Base-by-base conservation (phyloP, 1,140 invertebrate genomes). In the Teleogryllus occipitalis region DNA sequence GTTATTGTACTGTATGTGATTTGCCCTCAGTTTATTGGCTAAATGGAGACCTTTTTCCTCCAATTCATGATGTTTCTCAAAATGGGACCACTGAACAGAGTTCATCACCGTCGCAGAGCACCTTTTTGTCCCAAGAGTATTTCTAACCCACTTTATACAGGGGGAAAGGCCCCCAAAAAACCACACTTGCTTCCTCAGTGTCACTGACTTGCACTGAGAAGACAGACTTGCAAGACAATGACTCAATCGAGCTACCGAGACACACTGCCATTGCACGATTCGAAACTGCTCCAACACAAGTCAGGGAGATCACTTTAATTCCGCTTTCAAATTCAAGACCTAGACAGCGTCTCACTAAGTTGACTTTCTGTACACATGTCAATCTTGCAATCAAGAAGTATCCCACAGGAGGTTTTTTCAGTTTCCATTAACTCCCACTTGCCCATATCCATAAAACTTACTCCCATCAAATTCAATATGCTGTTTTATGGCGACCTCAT, bases 11-110 rank as follows among this genome's bases (percentile, higher is more conserved):
- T 82, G 27, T 12, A 85, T 75, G 80, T 85, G 84, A 46, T 79
- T 73, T 76, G 78, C 49, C 14, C 54, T 78, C 47, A 85, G 74
- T 82, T 85, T 85, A 49, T 81, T 84, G 21, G 78, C 82, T n/a
- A 81, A 46, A 79, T 81, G 48, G 15, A 86, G 75, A 46, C 80
- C 81, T 15, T 46, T 39, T 39, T 82, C 74, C 81, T 85, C 83
- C 7, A 81, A 7, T 54, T 82, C 65, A 8, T 79, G 47, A 39
- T 83, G 75, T 21, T 80, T 54, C 78, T 81, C 73, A 76, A 83
- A 80, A 81, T 80, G 81, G 14, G 79, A 14, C 83, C 83, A 84
- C 21, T 82, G 65, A 22, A 84, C 82, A 18, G 21, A 81, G 39
- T n/a, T 81, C 76, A 47, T 82, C 78, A 10, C 21, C 54, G 80